Conservation (phyloP, 2,113 vertebrate genomes). For the Sporophila hypoxantha region DNA sequence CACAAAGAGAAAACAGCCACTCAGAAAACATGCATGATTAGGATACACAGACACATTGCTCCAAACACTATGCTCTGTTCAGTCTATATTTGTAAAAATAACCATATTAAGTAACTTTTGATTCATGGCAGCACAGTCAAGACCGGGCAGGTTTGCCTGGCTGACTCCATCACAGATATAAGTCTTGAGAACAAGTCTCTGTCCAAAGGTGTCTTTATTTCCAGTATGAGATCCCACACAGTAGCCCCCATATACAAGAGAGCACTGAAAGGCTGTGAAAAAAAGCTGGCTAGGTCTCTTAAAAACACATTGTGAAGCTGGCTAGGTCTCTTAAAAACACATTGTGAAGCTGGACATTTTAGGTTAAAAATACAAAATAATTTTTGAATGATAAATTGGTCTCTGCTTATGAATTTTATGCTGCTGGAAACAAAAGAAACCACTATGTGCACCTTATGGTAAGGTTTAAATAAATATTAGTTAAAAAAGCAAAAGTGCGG, state of each 20-base stretch:
- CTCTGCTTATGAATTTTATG: slow-evolving; percentile 46
- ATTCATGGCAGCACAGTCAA: background rate
- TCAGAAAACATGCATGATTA: background rate
- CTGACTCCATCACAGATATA: background rate
- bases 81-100: background rate
- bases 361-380: slow-evolving; percentile 46
- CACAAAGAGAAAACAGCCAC: background rate
- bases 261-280: background rate
- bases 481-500: slow-evolving; percentile 53
- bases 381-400: slow-evolving; percentile 34
- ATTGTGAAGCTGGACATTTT: background rate
- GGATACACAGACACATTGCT: background rate
- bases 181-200: background rate
- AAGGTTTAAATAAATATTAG: slow-evolving; percentile 66
- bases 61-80: background rate
- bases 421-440: slow-evolving; percentile 60
- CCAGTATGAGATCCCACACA: background rate
- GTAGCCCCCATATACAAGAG: background rate
- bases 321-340: background rate
- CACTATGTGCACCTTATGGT: slow-evolving; percentile 50
- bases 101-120: background rate
- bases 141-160: background rate
- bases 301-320: background rate
- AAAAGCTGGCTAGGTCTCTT: background rate
- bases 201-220: background rate